These are phyloP conservation scores for Egretta garzetta DNA, from an alignment of 2,113 vertebrate genomes.

Conservation along the genomic window DNA sequence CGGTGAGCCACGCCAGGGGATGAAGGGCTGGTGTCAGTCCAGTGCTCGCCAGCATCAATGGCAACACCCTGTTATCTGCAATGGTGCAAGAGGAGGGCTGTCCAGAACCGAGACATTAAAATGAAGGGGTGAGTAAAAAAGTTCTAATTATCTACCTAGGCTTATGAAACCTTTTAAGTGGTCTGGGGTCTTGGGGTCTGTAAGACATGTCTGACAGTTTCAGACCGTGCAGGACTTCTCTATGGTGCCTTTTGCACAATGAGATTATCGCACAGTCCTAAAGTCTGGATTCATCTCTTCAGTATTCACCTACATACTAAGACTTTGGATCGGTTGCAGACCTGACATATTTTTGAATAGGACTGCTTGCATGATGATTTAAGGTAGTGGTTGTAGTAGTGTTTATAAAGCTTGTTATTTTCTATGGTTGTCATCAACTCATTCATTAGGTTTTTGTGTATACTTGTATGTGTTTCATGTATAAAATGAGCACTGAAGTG, in stretches of 20 bases:
- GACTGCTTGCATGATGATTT: background rate
- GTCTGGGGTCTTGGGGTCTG: background rate
- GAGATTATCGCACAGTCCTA: background rate
- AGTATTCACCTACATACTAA: background rate
- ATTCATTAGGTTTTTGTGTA: background rate
- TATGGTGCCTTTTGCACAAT: background rate
- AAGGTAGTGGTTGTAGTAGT: background rate
- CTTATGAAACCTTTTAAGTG: background rate
- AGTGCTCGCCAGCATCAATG: background rate
- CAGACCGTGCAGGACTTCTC: background rate
- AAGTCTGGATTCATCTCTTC: background rate
- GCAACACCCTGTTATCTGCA: background rate
- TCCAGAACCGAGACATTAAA: background rate
- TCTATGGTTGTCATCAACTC: background rate
- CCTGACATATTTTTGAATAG: background rate
- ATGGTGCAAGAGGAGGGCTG: background rate
- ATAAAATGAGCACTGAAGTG: background rate
- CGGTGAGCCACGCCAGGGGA: accelerated
- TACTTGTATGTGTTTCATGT: background rate
- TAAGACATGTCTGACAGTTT: background rate
- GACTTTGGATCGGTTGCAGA: background rate
- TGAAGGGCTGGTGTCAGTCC: background rate
- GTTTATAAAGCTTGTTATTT: background rate
- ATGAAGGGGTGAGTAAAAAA: background rate
- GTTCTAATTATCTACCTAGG: background rate